phyloP scores from a whole-genome alignment of 2,113 vertebrate species.

The Leptosomus discolor region DNA sequence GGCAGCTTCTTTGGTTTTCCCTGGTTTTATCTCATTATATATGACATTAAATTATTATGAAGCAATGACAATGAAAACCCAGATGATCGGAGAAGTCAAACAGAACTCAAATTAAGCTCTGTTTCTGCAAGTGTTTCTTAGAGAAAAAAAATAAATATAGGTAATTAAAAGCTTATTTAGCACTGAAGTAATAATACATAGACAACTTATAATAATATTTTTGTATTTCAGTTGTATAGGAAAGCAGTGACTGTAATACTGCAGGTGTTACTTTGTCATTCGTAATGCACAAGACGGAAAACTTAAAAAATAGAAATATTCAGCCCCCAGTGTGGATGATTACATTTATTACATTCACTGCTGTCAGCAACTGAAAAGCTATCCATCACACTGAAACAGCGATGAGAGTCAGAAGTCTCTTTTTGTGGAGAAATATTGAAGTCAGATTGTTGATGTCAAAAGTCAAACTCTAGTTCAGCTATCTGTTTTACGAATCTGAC shows the following conservation, averaged over 20 bases:
- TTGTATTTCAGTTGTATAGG: constrained; percentile 62
- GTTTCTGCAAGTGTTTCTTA: constrained; percentile 70
- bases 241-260: constrained; percentile 51
- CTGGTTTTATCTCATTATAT: constrained; percentile 78
- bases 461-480: constrained; percentile 82
- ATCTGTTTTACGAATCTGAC: constrained; percentile 83
- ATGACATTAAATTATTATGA: constrained; percentile 81
- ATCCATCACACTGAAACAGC: constrained; percentile 75
- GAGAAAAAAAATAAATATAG: constrained; percentile 68
- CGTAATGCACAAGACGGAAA: constrained; percentile 58
- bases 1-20: constrained; percentile 77
- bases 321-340: constrained; percentile 71
- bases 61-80: constrained; percentile 76
- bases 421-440: constrained; percentile 81
- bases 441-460: constrained; percentile 85
- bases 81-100: constrained; percentile 81
- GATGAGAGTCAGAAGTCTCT: constrained; percentile 76
- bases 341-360: constrained; percentile 72
- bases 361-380: constrained; percentile 79
- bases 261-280: constrained; percentile 78
- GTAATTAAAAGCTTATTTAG: constrained; percentile 78
- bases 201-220: constrained; percentile 78
- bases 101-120: constrained; percentile 77
- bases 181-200: constrained; percentile 67
- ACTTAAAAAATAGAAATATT: constrained; percentile 69